These are phyloP conservation scores for Bucco capensis DNA, from an alignment of 2,113 vertebrate species.

Conservation along the genomic window DNA sequence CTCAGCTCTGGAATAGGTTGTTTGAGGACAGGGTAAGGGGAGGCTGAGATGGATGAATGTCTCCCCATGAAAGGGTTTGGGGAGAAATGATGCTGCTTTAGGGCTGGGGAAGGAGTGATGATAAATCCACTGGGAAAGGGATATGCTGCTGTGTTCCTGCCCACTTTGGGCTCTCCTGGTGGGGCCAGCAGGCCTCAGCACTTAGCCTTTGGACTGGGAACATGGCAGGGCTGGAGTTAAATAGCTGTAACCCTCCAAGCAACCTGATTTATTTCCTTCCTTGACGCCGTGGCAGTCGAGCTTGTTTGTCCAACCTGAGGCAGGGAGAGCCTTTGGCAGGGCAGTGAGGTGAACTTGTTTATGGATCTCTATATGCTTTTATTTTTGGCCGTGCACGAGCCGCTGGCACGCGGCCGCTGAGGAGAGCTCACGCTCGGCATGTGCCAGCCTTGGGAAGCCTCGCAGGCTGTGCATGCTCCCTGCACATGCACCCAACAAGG, in stretches of 20 bases:
- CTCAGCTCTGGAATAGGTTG: not conserved
- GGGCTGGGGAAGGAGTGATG: not conserved
- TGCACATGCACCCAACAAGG: not conserved
- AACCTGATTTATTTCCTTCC: not conserved
- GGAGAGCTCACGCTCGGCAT: not conserved
- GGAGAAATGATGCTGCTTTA: rapidly evolving
- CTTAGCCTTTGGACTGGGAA: rapidly evolving
- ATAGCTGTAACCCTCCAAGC: not conserved
- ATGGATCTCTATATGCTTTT: rapidly evolving
- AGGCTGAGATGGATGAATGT: rapidly evolving
- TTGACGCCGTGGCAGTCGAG: not conserved
- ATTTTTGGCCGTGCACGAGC: rapidly evolving
- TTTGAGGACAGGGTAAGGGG: not conserved
- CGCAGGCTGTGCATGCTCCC: not conserved
- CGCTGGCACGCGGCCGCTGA: rapidly evolving
- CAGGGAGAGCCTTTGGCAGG: not conserved
- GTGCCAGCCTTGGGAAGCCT: rapidly evolving
- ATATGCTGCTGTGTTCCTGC: not conserved
- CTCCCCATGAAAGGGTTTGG: not conserved
- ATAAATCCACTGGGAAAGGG: rapidly evolving
- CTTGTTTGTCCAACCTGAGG: not conserved
- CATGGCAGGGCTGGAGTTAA: not conserved
- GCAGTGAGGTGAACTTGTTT: not conserved
- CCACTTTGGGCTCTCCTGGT: rapidly evolving
- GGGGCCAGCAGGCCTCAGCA: not conserved